phyloP scores from a whole-genome alignment of 2,888 invertebrate species.

The Epinotia demarniana region DNA sequence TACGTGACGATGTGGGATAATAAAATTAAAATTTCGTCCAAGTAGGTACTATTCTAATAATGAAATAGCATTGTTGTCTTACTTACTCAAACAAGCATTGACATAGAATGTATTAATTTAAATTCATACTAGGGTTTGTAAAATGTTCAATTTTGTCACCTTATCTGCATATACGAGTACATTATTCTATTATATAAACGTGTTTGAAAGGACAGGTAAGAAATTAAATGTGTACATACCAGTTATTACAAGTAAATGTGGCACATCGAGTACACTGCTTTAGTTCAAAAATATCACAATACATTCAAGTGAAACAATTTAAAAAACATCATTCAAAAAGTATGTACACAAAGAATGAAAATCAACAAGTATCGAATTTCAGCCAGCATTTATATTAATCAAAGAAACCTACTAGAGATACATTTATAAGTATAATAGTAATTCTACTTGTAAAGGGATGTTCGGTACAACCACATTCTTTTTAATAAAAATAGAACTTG shows the following conservation, averaged over 20 bases:
- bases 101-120: background rate
- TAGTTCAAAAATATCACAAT: background rate
- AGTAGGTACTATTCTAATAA: too few relatives aligned
- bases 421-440: background rate
- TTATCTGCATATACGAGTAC: background rate
- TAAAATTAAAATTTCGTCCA: background rate
- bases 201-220: background rate
- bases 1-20: background rate
- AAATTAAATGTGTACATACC: background rate
- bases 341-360: background rate
- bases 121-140: background rate
- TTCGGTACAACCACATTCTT: background rate
- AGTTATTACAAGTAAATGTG: background rate
- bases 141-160: background rate
- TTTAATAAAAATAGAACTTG: constrained; percentile 54
- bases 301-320: background rate
- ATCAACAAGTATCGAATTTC: background rate
- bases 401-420: background rate
- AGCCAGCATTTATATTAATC: too few relatives aligned
- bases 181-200: background rate
- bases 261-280: background rate
- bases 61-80: background rate
- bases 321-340: background rate
- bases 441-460: constrained; percentile 3
- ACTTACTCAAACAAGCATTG: background rate